Conservation (phyloP, 2,888 invertebrate genomes). For the Lingula anatina region DNA sequence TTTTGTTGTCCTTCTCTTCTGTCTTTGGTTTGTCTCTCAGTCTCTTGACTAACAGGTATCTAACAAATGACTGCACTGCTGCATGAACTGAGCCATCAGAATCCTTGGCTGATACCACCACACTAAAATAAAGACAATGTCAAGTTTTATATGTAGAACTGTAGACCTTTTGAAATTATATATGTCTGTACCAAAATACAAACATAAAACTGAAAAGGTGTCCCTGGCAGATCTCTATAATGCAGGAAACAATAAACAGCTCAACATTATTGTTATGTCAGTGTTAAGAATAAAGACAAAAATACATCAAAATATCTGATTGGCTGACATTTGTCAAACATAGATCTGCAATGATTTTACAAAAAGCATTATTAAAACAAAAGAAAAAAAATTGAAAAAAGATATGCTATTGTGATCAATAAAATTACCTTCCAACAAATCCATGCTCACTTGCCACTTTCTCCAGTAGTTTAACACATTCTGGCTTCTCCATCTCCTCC, state of each 20-base stretch:
- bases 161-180: background rate
- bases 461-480: conserved; percentile 23
- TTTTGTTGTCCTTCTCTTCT: conserved; percentile 2
- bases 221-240: background rate
- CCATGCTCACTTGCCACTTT: conserved; percentile 20
- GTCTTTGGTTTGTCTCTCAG: conserved; percentile 17
- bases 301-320: no score
- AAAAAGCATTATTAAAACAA: no score
- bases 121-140: conserved; percentile 15
- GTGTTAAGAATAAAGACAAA: no score
- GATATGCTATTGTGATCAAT: no score
- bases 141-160: background rate
- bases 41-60: conserved; percentile 30
- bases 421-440: conserved; percentile 33
- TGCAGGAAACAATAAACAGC: no score
- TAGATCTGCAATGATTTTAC: no score
- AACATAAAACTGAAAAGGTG: background rate
- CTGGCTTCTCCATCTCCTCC: conserved; percentile 20
- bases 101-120: conserved; percentile 31
- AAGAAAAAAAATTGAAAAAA: no score
- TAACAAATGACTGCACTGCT: conserved; percentile 32
- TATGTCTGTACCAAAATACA: background rate
- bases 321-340: no score
- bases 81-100: conserved; percentile 30
- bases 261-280: no score